Evolutionary conservation across 2,113 vertebrate genomes (phyloP), one percentile per base, ranked within the genome.

Genomic region (Strigops habroptila): DNA sequence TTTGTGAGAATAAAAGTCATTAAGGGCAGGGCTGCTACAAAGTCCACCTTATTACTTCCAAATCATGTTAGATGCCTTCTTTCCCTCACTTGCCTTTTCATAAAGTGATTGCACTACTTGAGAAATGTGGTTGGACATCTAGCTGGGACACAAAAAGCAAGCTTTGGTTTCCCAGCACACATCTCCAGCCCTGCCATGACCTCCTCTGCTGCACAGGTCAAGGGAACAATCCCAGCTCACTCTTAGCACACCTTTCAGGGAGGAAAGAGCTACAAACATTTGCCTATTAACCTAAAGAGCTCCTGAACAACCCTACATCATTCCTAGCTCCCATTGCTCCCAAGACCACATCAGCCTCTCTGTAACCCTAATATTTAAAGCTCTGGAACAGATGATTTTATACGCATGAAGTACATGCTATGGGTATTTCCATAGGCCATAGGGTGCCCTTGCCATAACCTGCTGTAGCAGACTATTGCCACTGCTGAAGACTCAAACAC

Each of bases 21-120:
- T 91, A 90, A 83, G 60, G 48, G 57, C 30, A 82, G 30, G 41
- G 51, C 48, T 86, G 73, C 76, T 84, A 44, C 62, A 37, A 88
- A 96, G 53, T 82, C 68, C 75, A 60, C 57, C 62, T 89, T 60
- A 86, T 62, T 93, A 74, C 44, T 96, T 92, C 78, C 49, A 91
- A 83, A 89, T 64, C 1, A 0, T 39, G 52, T 65, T 64, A 37
- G 21, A 85, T 28, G 44, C 30, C 30, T 77, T 52, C 53, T 65
- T 93, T 55, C 49, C 55, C 78, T 76, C n/a, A 65, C 69, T 84
- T 0, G 1, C 17, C 27, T 76, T 59, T 70, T 33, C 65, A 53
- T 39, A 63, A 69, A 90, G 55, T 2, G 5, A 77, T 82, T 4
- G 31, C n/a, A 53, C 21, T 15, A n/a, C 46, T 88, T 3, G 2